Conservation (phyloP, 2,797 vertebrate species). For the Gallirallus australis region DNA sequence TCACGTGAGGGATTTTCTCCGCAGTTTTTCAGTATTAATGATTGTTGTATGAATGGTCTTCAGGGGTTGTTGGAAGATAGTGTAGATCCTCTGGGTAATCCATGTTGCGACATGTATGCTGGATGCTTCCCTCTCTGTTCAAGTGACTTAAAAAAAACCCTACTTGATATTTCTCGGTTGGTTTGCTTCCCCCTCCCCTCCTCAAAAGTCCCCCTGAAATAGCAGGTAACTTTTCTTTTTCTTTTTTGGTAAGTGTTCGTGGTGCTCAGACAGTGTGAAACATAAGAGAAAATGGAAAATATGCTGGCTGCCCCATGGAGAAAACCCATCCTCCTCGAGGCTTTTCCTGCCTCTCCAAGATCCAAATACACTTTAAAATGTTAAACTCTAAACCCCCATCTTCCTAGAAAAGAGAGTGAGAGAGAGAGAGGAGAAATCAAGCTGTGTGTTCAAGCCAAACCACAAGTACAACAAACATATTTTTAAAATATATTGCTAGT, state of each 20-base stretch:
- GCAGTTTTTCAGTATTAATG: constrained; percentile 54
- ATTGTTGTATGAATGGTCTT: constrained; percentile 46
- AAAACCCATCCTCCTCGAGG: constrained; percentile 56
- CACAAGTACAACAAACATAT: constrained; percentile 69
- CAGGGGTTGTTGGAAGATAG: constrained; percentile 43
- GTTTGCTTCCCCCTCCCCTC: background rate
- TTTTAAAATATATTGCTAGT: constrained; percentile 66
- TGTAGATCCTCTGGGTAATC: constrained; percentile 42
- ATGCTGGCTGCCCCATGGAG: constrained; percentile 64
- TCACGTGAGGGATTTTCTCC: constrained; percentile 67
- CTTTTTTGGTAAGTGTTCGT: background rate
- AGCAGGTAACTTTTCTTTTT: constrained; percentile 59
- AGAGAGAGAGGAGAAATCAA: constrained; percentile 43
- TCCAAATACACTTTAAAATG: constrained; percentile 66
- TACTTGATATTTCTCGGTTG: background rate
- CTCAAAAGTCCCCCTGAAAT: background rate
- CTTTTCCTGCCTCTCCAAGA: constrained; percentile 60
- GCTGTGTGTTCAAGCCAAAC: constrained; percentile 51
- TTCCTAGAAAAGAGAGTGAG: constrained; percentile 50
- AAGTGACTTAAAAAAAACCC: constrained; percentile 30
- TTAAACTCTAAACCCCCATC: constrained; percentile 50
- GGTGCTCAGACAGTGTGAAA: constrained; percentile 1
- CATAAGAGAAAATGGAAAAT: constrained; percentile 71
- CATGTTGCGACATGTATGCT: background rate
- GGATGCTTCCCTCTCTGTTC: constrained; percentile 1